Conservation (phyloP, 2,888 invertebrate genomes). For the Lepidochitona cinerea region DNA sequence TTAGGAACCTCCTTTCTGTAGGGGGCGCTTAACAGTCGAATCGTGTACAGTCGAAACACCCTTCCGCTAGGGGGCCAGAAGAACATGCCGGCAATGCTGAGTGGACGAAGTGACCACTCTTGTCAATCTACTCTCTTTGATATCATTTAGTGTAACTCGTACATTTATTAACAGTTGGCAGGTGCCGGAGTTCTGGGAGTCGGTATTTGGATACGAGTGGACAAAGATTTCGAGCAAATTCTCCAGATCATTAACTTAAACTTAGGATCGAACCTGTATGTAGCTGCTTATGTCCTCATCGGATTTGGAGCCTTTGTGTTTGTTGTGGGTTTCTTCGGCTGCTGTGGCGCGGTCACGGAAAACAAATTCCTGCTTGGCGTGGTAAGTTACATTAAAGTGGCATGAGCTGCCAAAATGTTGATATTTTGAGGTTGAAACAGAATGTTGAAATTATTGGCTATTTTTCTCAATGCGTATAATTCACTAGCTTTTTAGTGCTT, state of each 20-base stretch:
- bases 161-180: slow-evolving; percentile 72
- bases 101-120: no score
- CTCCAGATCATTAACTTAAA: slow-evolving; percentile 73
- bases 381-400: slow-evolving; percentile 58
- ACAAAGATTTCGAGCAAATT: slow-evolving; percentile 73
- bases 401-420: neutral
- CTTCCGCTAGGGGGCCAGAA: no score
- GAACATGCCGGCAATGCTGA: no score
- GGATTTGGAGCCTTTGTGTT: slow-evolving; percentile 74
- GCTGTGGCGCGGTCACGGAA: slow-evolving; percentile 75
- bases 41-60: no score
- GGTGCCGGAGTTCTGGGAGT: slow-evolving; percentile 75
- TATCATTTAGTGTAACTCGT: no score
- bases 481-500: no score
- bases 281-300: slow-evolving; percentile 73
- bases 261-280: slow-evolving; percentile 71
- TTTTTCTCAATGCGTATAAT: no score
- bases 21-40: no score
- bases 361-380: slow-evolving; percentile 73
- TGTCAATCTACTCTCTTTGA: no score
- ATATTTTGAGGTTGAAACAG: neutral
- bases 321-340: slow-evolving; percentile 76
- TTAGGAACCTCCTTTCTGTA: no score
- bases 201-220: slow-evolving; percentile 74
- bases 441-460: no score